phyloP scores from a whole-genome alignment of 23 tunicate genomes.

The Trididemnum miniatum region DNA sequence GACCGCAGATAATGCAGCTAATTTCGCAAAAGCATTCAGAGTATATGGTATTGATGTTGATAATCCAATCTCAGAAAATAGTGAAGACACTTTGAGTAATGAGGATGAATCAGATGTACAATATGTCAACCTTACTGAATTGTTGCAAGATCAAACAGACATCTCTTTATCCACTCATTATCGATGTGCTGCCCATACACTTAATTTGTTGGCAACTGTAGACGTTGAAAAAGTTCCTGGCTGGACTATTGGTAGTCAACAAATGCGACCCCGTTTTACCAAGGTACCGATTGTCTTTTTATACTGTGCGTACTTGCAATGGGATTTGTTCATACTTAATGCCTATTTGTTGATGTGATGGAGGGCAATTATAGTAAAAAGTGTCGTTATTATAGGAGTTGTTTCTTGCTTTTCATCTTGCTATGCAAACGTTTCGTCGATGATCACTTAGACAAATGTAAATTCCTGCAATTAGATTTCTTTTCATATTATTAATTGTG shows the following conservation, averaged over 20 bases:
- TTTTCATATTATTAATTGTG: neutral
- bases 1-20: conserved; percentile 16
- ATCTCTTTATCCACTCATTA: conserved; percentile 17
- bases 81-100: conserved; percentile 8
- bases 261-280: conserved; percentile 16
- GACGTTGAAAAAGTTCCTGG: conserved; percentile 25
- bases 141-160: conserved; percentile 2
- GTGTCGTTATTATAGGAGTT: neutral
- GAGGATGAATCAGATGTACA: conserved; percentile 7
- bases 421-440: neutral
- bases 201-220: conserved; percentile 14
- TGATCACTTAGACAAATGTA: neutral
- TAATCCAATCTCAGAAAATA: neutral
- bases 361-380: neutral
- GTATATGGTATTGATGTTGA: conserved; percentile 17
- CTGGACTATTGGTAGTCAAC: conserved; percentile 16
- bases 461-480: neutral
- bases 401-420: neutral
- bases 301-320: neutral
- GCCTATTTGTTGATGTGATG: neutral
- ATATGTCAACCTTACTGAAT: neutral
- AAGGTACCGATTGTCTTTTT: neutral
- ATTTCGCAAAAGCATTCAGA: conserved; percentile 20
- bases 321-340: neutral
- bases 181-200: conserved; percentile 24